Base-by-base conservation (phyloP, 2,888 invertebrate species). In the Amiota mariae region DNA sequence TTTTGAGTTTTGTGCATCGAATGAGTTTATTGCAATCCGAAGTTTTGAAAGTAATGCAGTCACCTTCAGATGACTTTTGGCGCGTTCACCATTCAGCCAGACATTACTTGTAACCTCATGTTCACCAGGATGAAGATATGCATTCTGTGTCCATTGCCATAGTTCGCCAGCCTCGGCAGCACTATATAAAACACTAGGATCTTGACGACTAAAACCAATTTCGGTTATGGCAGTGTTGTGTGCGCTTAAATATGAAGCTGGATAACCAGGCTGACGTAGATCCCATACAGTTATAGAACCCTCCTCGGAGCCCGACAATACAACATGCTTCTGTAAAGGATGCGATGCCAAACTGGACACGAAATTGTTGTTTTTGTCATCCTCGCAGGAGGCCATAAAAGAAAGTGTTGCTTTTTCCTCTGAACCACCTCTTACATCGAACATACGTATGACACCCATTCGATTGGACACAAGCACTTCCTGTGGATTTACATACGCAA, bases 201-300 rank as follows among this genome's bases (percentile, higher is more conserved):
- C 93, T 74, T 94, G 93, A 0, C 94, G 95, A 90, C 98, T 97
- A 86, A 97, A 98, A 73, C 94, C 93, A 81, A 97, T 93, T 90
- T 97, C 97, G n/a, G 93, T 94, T 18, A 97, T 94, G 78, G 93
- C 91, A 68, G 93, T 92, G 1, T 92, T 91, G 87, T 96, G 95
- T 66, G 96, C 97, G 73, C 93, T 95, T 1, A 97, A 91, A 77
- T 96, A 91, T 0, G 96, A 95, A 12, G 96, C 93, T 0, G 97
- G 97, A 87, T 93, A 95, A 3, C 93, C 93, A 74, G 95, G 94
- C 83, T 96, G 94, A 46, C 97, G 92, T 78, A 98, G 90, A 90
- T 98, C 98, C 97, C 97, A 98, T 1, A 97, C 93, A 0, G 96
- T 95, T 47, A 98, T 89, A 1, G 95, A 93, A 0, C 97, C 97